Evolutionary conservation across 2,888 invertebrate genomes (phyloP), one percentile per base, ranked within the genome.

Genomic region (Ypsolopha sequella): DNA sequence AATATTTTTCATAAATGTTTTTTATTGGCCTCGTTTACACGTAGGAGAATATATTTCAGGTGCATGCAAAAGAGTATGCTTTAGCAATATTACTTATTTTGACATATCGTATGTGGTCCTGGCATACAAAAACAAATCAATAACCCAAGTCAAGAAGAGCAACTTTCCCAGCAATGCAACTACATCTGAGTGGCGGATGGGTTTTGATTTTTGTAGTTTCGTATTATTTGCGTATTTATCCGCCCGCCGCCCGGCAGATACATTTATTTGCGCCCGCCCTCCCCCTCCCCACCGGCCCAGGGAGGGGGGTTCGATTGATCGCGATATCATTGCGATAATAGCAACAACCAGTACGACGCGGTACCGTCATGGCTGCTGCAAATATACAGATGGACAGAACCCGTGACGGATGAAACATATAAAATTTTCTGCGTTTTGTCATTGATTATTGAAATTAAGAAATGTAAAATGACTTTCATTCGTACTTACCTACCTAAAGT

Each of bases 171-270:
- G 2, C 65, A 55, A 55, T 55, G 52, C 61, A 61, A 64, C 70
- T 66, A 71, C 70, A 76, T 68, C 72, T 69, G 80, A 84, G 79
- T 79, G 75, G 85, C 77, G 82, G 81, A 81, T 82, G 82, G 82
- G 85, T 85, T 86, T 86, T 86, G 86, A 86, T 86, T 86, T 86
- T 86, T 86, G 86, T 85, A 86, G 86, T 86, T 86, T 85, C 86
- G 84, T 86, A 86, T 85, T 84, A 85, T 85, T 84, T 82, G 81
- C 81, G 82, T 85, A 86, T 86, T 84, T 85, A 85, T 84, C 80
- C 84, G 75, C 78, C 79, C 76, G 80, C 81, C 81, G 78, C 74
- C 76, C 80, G 74, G 78, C 80, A 70, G 80, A 84, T 84, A 86
- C 80, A 85, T 85, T 84, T 82, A 82, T 82, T 81, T 81, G 81